phyloP scores from a whole-genome alignment of 2,113 vertebrate genomes.

The Psittacula cyanocephala region DNA sequence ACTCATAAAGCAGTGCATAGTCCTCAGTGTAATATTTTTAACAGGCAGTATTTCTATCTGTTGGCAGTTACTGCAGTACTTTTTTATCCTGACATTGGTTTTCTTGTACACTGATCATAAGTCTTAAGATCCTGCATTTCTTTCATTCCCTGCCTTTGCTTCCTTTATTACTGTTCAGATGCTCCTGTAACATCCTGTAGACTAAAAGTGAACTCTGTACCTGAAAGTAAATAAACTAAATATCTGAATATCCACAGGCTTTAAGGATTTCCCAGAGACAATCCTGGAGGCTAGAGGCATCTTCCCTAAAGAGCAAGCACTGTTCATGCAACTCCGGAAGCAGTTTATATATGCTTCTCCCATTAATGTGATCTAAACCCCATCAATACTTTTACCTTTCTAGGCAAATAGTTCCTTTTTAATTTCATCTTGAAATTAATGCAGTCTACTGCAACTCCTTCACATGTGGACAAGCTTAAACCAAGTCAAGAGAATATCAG shows the following conservation, averaged over 20 bases:
- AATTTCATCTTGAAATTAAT: not conserved
- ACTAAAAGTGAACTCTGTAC: not conserved
- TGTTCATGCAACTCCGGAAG: not conserved
- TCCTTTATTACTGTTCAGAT: not conserved
- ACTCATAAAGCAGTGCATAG: not conserved
- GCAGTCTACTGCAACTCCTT: not conserved
- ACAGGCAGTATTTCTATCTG: not conserved
- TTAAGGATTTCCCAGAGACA: not conserved
- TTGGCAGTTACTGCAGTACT: not conserved
- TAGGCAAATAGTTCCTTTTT: not conserved
- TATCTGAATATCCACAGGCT: not conserved
- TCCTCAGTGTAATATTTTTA: not conserved
- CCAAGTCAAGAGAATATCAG: not conserved
- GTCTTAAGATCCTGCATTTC: not conserved
- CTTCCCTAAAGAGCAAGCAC: not conserved
- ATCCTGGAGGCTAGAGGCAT: not conserved
- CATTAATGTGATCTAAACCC: not conserved
- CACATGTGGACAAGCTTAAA: not conserved
- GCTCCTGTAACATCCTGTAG: not conserved
- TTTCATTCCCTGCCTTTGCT: not conserved
- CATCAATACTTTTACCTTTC: not conserved
- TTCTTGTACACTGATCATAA: not conserved
- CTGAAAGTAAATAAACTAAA: not conserved
- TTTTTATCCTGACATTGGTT: not conserved
- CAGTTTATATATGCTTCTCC: not conserved